A percentile compares a stretch with the other conserved stretches of the same genome.
Conservation (phyloP, 1,140 invertebrate species). For the Babylonia areolata region DNA sequence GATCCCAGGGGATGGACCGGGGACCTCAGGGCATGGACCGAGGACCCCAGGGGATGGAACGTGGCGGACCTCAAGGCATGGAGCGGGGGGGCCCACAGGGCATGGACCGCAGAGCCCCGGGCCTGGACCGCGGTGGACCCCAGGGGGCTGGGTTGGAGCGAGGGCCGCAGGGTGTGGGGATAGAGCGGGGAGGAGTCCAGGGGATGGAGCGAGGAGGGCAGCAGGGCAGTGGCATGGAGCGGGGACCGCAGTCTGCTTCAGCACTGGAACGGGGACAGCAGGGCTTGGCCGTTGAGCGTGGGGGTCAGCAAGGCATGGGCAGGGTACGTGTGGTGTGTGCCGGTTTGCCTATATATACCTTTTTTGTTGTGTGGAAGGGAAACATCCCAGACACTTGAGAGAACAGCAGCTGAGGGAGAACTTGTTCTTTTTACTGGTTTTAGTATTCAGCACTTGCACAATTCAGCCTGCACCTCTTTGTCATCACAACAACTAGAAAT, state of each 20-base stretch:
- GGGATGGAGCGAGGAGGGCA: not conserved
- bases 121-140: not conserved
- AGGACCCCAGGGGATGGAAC: not conserved
- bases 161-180: not conserved
- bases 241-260: not conserved
- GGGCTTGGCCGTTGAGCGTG: not conserved
- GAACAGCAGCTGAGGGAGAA: no score
- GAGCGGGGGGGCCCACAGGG: not conserved
- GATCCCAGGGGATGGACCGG: not conserved
- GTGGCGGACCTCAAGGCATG: not conserved
- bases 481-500: no score
- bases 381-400: no score
- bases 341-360: not conserved
- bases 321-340: not conserved
- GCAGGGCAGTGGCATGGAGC: not conserved
- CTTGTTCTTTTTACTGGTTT: no score
- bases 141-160: not conserved
- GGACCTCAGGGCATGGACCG: not conserved
- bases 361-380: not conserved
- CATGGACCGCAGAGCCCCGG: not conserved
- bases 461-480: no score
- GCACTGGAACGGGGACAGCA: not conserved
- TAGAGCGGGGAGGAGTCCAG: not conserved
- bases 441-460: no score
- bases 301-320: slow-evolving; percentile 14